Conservation (phyloP, 2,888 invertebrate genomes). For the Malthinus flaveolus region DNA sequence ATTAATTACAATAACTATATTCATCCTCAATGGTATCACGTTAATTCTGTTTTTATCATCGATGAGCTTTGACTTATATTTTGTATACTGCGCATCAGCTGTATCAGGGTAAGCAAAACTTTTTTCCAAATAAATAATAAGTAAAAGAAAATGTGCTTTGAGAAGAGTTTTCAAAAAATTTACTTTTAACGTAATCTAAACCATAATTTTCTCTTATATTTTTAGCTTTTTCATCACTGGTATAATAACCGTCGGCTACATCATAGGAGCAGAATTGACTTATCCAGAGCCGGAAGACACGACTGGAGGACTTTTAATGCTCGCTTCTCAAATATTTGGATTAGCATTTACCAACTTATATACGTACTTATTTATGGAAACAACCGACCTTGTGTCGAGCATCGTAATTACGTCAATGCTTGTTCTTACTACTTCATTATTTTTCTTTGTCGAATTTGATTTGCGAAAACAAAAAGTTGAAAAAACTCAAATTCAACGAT, state of each 20-base stretch:
- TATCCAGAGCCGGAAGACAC: conserved; percentile 99
- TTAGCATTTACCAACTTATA: conserved; percentile 79
- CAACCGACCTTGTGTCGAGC: conserved; percentile 62
- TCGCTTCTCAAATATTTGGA: conserved; percentile 82
- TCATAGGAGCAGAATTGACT: conserved; percentile 95
- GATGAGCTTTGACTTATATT: too few species aligned
- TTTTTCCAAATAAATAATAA: too few species aligned
- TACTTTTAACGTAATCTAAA: too few species aligned
- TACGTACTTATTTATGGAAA: conserved; percentile 64
- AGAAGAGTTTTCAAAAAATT: too few species aligned
- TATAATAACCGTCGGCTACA: conserved; percentile 95
- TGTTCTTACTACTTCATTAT: neutral
- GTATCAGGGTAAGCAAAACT: too few species aligned
- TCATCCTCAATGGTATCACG: too few species aligned
- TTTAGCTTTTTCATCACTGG: conserved; percentile 98
- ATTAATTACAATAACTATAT: too few species aligned
- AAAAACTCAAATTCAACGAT: too few species aligned
- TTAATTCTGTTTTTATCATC: too few species aligned
- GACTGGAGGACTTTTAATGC: conserved; percentile 92
- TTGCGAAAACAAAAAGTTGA: neutral
- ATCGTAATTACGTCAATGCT: neutral
- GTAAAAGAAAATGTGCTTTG: too few species aligned
- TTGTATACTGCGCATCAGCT: too few species aligned
- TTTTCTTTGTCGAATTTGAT: neutral
- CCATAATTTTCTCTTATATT: neutral